Evolutionary conservation across 2,113 vertebrate genomes (phyloP), one percentile per base, ranked within the genome.

Genomic region (Prunella himalayana): DNA sequence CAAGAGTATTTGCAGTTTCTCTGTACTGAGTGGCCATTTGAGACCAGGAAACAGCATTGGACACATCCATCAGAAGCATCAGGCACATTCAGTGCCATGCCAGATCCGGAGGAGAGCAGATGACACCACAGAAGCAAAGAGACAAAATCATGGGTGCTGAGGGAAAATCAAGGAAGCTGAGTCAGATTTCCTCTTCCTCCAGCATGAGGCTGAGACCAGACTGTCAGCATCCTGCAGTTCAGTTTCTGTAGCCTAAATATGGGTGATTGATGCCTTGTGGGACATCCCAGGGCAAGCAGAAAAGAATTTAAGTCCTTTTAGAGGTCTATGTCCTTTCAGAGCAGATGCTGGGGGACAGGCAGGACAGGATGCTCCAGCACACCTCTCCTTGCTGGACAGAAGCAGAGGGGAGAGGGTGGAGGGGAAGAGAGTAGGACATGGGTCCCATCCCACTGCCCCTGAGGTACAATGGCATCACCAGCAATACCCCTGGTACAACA

Each of bases 151-250:
- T 28, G 64, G 37, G 60, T 86, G 69, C 64, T 64, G 76, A 94
- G 90, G 80, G 72, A 95, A 95, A 92, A 94, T 44, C 4, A 14
- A 96, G 92, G 82, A 96, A 93, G 68, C 7, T 1, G 59, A 96
- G 72, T 90, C 93, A 88, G 76, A 92, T 88, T 95, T 96, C 93
- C 92, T 57, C 59, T 94, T 96, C 91, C 94, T 91, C 69, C 44
- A 71, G 75, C 3, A 3, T 88, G 37, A 9, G 4, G 25, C 75
- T 5, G 7, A 88, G 60, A 44, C n/a, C 5, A 14, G 54, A 66
- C 54, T 63, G 88, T 24, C 24, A 1, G 69, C 77, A 88, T 90
- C 94, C 95, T 86, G 76, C 5, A 0, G 82, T n/a, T 92, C 79
- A 30, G 1, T 47, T 73, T 10, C 5, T 56, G 41, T 4, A 1